These are phyloP conservation scores for Bos javanicus DNA, from an alignment of 2,113 vertebrate species.

Conservation along the genomic window DNA sequence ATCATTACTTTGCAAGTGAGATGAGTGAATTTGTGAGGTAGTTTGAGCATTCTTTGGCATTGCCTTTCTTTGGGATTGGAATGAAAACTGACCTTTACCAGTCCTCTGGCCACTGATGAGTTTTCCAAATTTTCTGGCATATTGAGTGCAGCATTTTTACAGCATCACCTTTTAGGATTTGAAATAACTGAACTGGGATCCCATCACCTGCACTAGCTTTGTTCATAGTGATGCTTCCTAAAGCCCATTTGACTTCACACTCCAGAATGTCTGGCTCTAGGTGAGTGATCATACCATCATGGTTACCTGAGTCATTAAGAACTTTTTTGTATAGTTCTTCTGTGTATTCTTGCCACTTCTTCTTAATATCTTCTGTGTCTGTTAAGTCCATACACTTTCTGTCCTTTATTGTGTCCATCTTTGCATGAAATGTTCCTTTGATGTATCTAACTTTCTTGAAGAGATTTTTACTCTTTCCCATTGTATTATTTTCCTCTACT, in stretches of 20 bases:
- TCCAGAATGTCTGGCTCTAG: not conserved
- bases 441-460: not conserved
- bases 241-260: not conserved
- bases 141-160: not conserved
- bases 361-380: not conserved
- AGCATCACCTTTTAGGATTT: not conserved
- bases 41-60: not conserved
- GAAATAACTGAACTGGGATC: not conserved
- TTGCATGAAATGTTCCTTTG: not conserved
- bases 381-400: not conserved
- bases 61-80: not conserved
- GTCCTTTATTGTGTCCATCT: not conserved
- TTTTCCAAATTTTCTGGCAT: not conserved
- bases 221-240: not conserved
- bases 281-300: not conserved
- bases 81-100: not conserved
- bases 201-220: not conserved
- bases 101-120: not conserved
- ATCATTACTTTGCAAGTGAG: not conserved
- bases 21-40: not conserved
- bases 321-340: not conserved
- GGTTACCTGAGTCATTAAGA: not conserved
- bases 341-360: not conserved
- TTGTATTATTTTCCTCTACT: not conserved
- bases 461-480: not conserved